Percentiles rank a stretch among this genome's conserved stretches.
Conservation (phyloP, 2,888 invertebrate genomes). For the Onthophagus sagittarius region DNA sequence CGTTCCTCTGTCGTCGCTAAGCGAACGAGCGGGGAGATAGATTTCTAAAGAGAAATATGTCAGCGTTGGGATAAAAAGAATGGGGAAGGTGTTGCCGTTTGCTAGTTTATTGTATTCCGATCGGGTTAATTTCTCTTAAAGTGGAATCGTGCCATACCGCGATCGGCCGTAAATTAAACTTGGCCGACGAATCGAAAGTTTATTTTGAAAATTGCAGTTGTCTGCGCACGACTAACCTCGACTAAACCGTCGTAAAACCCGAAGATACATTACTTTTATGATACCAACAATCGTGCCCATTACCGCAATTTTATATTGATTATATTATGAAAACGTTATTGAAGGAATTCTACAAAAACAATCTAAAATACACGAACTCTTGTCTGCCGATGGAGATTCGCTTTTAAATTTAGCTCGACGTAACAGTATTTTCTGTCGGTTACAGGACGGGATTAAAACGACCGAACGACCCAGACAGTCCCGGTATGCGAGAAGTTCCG, state of each 20-base stretch:
- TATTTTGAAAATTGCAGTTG: neutral
- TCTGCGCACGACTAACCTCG: neutral
- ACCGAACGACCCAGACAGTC: conserved; percentile 7
- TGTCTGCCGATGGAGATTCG: neutral
- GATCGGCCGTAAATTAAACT: neutral
- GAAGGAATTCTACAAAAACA: neutral
- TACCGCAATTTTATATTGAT: neutral
- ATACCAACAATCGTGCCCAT: neutral
- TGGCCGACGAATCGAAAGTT: neutral
- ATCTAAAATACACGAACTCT: neutral
- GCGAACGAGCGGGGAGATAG: neutral
- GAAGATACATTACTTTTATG: neutral
- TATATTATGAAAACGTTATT: neutral
- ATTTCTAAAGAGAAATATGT: neutral
- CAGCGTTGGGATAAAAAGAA: neutral
- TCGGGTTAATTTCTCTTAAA: neutral
- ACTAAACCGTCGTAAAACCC: neutral
- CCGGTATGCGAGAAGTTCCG: conserved; percentile 8
- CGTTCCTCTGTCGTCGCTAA: neutral
- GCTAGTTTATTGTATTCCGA: neutral
- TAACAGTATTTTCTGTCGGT: neutral
- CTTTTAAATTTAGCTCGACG: neutral
- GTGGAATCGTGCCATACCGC: neutral
- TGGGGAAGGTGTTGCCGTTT: neutral
- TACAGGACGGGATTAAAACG: neutral